These are phyloP conservation scores for Serrognathus titanus DNA, from an alignment of 2,888 invertebrate genomes.

Conservation along the genomic window DNA sequence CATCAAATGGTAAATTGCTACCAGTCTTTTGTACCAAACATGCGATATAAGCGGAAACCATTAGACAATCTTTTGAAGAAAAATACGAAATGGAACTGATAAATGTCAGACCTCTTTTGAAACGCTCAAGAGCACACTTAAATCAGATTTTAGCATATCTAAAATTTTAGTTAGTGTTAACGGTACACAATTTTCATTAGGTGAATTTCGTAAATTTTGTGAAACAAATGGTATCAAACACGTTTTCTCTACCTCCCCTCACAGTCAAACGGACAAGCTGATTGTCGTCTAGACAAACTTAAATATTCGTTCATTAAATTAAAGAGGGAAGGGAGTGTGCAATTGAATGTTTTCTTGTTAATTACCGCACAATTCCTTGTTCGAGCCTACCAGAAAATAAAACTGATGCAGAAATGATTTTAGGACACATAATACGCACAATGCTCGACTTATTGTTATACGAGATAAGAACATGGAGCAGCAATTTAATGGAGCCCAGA, in stretches of 20 bases:
- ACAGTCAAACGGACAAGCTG: slow-evolving; percentile 25
- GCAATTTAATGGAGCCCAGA: not conserved
- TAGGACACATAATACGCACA: not conserved
- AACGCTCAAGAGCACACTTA: no score
- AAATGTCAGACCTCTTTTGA: no score
- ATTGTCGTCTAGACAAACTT: slow-evolving; percentile 19
- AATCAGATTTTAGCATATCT: slow-evolving; percentile 16
- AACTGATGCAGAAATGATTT: not conserved
- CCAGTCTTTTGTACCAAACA: no score
- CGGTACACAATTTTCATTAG: no score
- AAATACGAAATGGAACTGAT: no score
- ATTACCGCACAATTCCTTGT: not conserved
- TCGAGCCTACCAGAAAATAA: not conserved
- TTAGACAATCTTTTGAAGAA: no score
- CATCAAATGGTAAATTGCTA: no score
- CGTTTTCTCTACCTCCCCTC: slow-evolving; percentile 22
- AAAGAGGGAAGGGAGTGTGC: no score
- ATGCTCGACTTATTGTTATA: not conserved
- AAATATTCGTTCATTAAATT: slow-evolving; percentile 4
- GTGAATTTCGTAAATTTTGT: no score
- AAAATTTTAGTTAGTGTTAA: slow-evolving; percentile 22
- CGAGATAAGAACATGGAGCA: not conserved
- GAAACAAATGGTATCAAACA: slow-evolving; percentile 13
- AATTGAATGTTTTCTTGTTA: not conserved
- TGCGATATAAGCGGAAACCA: no score